Conservation (phyloP, 2,113 vertebrate genomes). For the Stomatorhinus ivindoensis region DNA sequence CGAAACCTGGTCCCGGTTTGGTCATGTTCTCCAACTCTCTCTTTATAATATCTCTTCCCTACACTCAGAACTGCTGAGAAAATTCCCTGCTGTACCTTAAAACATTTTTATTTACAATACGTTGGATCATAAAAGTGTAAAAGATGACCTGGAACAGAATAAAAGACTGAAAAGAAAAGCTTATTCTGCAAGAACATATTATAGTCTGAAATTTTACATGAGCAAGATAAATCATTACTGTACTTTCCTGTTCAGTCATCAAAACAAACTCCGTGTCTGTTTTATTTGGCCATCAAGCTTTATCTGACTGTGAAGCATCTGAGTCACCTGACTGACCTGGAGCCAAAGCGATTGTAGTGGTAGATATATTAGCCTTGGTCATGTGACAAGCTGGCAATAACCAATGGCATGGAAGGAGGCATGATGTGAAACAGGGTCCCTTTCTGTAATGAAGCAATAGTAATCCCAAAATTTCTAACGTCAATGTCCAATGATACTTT, state of each 20-base stretch:
- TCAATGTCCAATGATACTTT: background rate
- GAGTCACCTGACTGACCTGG: conserved; percentile 3
- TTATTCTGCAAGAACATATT: background rate
- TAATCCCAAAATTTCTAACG: background rate
- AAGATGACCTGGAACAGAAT: conserved; percentile 24
- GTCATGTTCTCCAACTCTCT: background rate
- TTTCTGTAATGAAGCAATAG: background rate
- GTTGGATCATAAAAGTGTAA: conserved; percentile 8
- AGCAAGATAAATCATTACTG: background rate
- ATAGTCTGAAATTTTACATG: background rate
- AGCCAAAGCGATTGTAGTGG: background rate
- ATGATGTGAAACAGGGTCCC: background rate
- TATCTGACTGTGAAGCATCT: background rate
- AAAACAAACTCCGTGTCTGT: background rate
- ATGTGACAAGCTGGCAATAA: background rate
- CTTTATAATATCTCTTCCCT: background rate
- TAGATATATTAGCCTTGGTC: background rate
- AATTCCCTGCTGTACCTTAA: conserved; percentile 21
- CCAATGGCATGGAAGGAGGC: background rate
- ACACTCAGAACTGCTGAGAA: background rate
- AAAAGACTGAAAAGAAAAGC: conserved; percentile 14
- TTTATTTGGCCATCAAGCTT: background rate
- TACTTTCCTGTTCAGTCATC: background rate
- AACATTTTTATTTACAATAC: conserved; percentile 16
- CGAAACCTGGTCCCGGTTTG: background rate